phyloP scores from a whole-genome alignment of 2,113 vertebrate genomes.

The Butastur rufipennis region DNA sequence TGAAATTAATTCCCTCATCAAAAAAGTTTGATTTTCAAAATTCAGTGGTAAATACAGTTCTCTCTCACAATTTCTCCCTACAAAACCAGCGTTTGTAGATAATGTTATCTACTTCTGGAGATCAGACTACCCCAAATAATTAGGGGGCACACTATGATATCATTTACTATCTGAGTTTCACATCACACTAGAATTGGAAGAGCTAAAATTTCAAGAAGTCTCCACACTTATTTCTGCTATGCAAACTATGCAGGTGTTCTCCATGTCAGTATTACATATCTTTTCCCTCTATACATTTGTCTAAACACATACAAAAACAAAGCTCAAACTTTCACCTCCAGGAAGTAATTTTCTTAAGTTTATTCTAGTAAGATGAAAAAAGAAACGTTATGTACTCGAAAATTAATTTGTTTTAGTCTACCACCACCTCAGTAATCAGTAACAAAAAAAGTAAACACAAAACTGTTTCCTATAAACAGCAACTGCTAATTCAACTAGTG shows the following conservation, averaged over 20 bases:
- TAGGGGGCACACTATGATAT: background rate
- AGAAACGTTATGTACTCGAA: background rate
- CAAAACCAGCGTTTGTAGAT: background rate
- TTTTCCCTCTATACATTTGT: background rate
- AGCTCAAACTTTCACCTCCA: background rate
- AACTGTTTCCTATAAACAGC: background rate
- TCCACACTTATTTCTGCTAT: background rate
- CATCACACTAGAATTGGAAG: background rate
- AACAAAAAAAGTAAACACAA: background rate
- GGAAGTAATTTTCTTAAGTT: background rate
- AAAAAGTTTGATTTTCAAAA: background rate
- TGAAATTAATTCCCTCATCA: background rate
- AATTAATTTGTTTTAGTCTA: background rate
- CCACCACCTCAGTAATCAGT: background rate
- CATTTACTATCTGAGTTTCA: background rate
- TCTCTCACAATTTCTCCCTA: background rate
- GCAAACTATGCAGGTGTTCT: background rate
- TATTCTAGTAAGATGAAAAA: background rate
- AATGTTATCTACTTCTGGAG: background rate
- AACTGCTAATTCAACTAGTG: background rate
- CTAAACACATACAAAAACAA: background rate
- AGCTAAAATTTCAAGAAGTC: background rate
- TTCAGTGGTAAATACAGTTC: background rate
- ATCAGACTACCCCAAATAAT: background rate
- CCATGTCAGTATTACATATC: background rate